phyloP scores from a whole-genome alignment of 1,140 invertebrate genomes.

The Drosophila pruinosa region DNA sequence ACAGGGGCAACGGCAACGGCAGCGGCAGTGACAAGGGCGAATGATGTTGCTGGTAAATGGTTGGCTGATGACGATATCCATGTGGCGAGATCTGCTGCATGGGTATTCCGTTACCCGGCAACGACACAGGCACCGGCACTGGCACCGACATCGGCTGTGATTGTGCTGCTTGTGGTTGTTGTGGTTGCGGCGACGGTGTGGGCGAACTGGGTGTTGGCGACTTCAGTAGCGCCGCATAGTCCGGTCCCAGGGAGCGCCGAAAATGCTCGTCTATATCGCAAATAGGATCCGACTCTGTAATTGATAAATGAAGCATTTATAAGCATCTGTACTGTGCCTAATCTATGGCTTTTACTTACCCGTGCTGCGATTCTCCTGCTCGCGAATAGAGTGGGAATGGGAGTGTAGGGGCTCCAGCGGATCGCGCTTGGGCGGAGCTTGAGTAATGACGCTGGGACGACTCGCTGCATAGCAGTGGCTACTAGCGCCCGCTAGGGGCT shows the following conservation, averaged over 20 bases:
- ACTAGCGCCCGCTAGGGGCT: constrained; percentile 69
- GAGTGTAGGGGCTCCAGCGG: constrained; percentile 25
- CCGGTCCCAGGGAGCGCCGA: constrained; percentile 93
- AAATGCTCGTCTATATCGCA: constrained; percentile 98
- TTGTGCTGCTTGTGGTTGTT: constrained; percentile 71
- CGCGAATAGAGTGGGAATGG: constrained; percentile 54
- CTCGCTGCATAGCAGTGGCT: constrained; percentile 55
- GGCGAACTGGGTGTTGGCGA: constrained; percentile 81
- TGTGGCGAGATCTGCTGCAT: constrained; percentile 66
- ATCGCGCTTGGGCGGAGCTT: constrained; percentile 81
- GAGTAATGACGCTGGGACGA: constrained; percentile 82
- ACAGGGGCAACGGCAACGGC: constrained; percentile 34
- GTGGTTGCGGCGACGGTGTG: constrained; percentile 78
- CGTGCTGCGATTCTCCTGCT: constrained; percentile 63
- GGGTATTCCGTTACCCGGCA: constrained; percentile 32
- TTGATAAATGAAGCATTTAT: not conserved
- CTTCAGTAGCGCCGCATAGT: constrained; percentile 92
- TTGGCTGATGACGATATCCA: constrained; percentile 32
- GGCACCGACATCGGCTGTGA: constrained; percentile 50
- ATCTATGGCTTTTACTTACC: constrained; percentile 43
- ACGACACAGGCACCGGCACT: constrained; percentile 59
- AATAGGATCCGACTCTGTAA: constrained; percentile 86
- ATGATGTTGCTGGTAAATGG: constrained; percentile 63
- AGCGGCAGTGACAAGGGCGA: constrained; percentile 34
- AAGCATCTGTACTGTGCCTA: not conserved